Base-by-base conservation (phyloP, 2,888 invertebrate species). In the Epirrita christyi region DNA sequence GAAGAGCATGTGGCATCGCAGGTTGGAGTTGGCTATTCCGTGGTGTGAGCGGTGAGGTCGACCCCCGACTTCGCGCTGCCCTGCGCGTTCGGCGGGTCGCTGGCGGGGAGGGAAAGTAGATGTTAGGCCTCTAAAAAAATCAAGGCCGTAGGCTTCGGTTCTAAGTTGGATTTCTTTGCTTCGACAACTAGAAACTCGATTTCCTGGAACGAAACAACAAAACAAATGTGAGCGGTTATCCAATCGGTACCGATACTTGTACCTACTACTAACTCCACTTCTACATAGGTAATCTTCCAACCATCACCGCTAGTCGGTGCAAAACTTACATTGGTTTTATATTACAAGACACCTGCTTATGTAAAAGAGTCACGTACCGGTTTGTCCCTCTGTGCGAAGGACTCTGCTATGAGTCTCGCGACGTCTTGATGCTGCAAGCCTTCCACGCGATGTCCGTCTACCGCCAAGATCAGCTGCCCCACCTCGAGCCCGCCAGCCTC, bases 181-280 rank as follows among this genome's bases (percentile, higher is more conserved):
- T 97, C 97, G 68, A 97, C 95, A 71, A 98, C 98, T 80, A 98
- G 94, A 92, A 98, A 97, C 92, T 98, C 97, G 88, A 98, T 97
- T 83, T 97, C 96, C 88, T 95, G 94, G n/a, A 81, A 38, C 2
- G 6, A 14, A 38, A 7, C 6, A 14, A 21, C 2, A 21, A 21
- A n/a, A 2, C 2, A 21, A 32, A 32, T 32, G 8, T 32, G 32
- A 32, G 32, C 8, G 32, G 0, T 8, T 8, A 8, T 32, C 8
- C 1, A 32, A 32, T 32, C 32, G 8, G 32, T 10, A 32, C 32
- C 6, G 32, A 21, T 21, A 3, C 21, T n/a, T n/a, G n/a, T n/a
- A n/a, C n/a, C n/a, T n/a, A n/a, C n/a, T n/a, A n/a, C n/a, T n/a
- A n/a, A n/a, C n/a, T 21, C 21, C 21, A 21, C 21, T 21, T 21